A percentile compares a stretch with the other conserved stretches of the same genome.
Evolutionary conservation across 37 sponge, comb jelly and placozoan genomes (phyloP).

Genomic region (Halichondria panicea): DNA sequence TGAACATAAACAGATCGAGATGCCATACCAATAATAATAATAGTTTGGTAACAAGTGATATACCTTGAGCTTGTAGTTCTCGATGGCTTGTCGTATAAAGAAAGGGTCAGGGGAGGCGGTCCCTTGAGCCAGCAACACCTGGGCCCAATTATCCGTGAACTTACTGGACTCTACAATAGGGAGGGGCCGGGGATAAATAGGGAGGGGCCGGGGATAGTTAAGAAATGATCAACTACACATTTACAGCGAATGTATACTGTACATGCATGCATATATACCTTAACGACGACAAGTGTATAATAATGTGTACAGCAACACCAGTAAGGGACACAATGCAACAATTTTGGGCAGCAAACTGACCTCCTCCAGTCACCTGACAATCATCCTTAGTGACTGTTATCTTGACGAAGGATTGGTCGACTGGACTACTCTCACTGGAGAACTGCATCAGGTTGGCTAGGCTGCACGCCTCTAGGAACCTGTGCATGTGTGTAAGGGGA

Average conservation of each 20-base stretch:
- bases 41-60: background rate
- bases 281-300: background rate
- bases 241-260: background rate
- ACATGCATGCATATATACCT: background rate
- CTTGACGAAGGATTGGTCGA: background rate
- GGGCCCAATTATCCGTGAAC: conserved; percentile 60
- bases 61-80: conserved; percentile 67
- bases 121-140: conserved; percentile 59
- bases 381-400: conserved; percentile 13
- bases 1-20: background rate
- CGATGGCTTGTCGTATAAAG: conserved; percentile 63
- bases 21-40: too few relatives aligned
- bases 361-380: conserved; percentile 16
- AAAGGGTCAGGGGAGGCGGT: conserved; percentile 52
- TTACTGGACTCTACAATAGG: conserved; percentile 31
- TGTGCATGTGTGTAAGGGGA: background rate
- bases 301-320: background rate
- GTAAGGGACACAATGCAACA: background rate
- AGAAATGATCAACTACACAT: background rate
- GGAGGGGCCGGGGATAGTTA: too few relatives aligned
- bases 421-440: background rate
- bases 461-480: conserved; percentile 54
- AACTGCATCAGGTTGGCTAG: conserved; percentile 54
- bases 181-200: background rate
- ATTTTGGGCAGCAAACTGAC: conserved; percentile 8